Evolutionary conservation across 2,888 invertebrate genomes (phyloP).

Genomic region (Junonia oenone): DNA sequence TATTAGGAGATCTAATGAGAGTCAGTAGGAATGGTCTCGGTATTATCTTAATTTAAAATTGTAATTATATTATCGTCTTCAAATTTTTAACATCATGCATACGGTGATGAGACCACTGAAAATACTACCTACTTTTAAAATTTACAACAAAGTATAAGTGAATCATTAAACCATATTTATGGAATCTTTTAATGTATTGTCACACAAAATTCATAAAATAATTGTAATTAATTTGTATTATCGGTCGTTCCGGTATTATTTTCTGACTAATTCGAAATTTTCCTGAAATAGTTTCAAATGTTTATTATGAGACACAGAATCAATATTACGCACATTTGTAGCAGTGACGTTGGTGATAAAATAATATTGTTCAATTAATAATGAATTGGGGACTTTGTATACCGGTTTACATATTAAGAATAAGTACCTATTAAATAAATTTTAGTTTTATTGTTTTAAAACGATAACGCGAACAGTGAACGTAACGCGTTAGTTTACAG

Average conservation of each 20-base stretch:
- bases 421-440: too few relatives aligned
- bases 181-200: neutral
- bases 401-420: too few relatives aligned
- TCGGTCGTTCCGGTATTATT: neutral
- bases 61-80: too few relatives aligned
- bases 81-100: too few relatives aligned
- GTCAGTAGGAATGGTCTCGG: neutral
- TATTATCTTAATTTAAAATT: too few relatives aligned
- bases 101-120: too few relatives aligned
- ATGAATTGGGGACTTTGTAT: neutral
- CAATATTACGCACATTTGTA: neutral
- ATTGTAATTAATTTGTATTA: neutral
- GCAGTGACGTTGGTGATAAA: too few relatives aligned
- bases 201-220: neutral
- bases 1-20: neutral
- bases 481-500: slow-evolving; percentile 13
- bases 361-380: neutral
- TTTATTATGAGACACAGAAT: neutral
- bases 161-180: neutral
- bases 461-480: neutral
- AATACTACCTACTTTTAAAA: too few relatives aligned
- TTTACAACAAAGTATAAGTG: too few relatives aligned
- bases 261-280: neutral
- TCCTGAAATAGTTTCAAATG: neutral
- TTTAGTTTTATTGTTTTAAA: slow-evolving; percentile 4